phyloP scores from a whole-genome alignment of 2,113 vertebrate species.

The Danio rerio region GRCz12tu NC_133180.1:47949501-47950000 shows the following conservation, averaged over 20 bases:
- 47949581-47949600: background rate
- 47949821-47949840: background rate
- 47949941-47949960: background rate
- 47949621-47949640: too few relatives aligned
- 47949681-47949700: background rate
- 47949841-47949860: background rate
- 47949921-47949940: background rate
- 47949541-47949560: background rate
- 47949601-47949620: background rate
- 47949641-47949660: too few relatives aligned
- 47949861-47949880: background rate
- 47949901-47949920: background rate
- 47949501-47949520: background rate
- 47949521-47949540: background rate
- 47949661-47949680: too few relatives aligned
- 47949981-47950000: background rate
- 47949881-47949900: background rate
- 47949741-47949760: constrained; percentile 15
- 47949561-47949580: too few relatives aligned
- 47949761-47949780: background rate
- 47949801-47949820: constrained; percentile 5
- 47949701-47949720: background rate
- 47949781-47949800: constrained; percentile 3
- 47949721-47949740: constrained; percentile 4
- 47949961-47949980: background rate